Evolutionary conservation across 2,888 invertebrate genomes (phyloP), one percentile per base, ranked within the genome.

Genomic region (Cheilosia vernalis): DNA sequence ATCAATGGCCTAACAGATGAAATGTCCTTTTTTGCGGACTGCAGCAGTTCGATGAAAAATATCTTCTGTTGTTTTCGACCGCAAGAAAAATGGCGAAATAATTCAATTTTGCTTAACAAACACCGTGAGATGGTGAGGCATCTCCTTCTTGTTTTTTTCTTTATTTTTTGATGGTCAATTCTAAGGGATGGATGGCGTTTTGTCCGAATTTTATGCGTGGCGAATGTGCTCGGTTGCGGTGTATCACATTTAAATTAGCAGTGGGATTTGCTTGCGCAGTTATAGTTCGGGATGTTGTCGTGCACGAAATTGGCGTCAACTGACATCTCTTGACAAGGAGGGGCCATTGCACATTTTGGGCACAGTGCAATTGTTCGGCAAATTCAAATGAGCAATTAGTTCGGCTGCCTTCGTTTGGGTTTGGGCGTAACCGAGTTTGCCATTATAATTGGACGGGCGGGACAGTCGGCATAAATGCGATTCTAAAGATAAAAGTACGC

Each of bases 1-100:
- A 88, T 88, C 88, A 88, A 87, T 87, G 88, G 87, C 87, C 86
- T 84, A 85, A 81, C 85, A 79, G 81, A 81, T 77, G 81, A 85
- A 81, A 87, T 85, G 85, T 78, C 85, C 81, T 87, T 81, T 82
- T 77, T 78, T 85, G 78, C 69, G 40, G 27, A 40, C 9, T 2
- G 27, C 19, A 27, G 6, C 24, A 37, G 63, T 85, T 81, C 51
- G 66, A 80, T 79, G 70, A 83, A 73, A 60, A 73, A 60, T 63
- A 66, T 69, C 58, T 66, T 60, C 30, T 66, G 51, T 79, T 76
- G 53, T 63, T 63, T 47, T n/a, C 30, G 60, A 51, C 30, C 60
- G 19, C 13, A 44, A n/a, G 30, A 70, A 64, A 58, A 74, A 81
- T 58, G 63, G 60, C 49, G 17, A 77, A 84, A 79, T 69, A 79